phyloP scores from a whole-genome alignment of 2,888 invertebrate species.

The Torymus texanus region DNA sequence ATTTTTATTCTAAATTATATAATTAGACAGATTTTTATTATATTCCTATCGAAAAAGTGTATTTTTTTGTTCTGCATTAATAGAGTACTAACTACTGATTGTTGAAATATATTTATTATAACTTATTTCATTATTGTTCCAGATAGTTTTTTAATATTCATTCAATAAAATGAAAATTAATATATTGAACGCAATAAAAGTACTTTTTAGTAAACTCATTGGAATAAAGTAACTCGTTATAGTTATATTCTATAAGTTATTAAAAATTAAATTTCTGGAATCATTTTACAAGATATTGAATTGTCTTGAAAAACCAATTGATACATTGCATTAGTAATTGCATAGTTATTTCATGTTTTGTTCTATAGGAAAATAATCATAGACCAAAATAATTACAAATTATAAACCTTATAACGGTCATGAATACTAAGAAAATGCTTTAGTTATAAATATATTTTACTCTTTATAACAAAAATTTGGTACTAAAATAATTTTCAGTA shows the following conservation, averaged over 20 bases:
- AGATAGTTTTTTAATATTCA: slow-evolving; percentile 16
- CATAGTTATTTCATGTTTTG: too few species aligned
- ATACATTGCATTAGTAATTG: too few species aligned
- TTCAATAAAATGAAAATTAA: slow-evolving; percentile 24
- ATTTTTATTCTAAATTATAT: slow-evolving; percentile 41
- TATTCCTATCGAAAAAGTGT: slow-evolving; percentile 26
- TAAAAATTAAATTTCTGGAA: too few species aligned
- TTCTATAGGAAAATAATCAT: too few species aligned
- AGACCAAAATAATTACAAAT: too few species aligned
- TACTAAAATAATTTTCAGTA: slow-evolving; percentile 7
- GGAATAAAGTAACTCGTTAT: neutral
- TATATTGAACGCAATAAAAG: slow-evolving; percentile 7
- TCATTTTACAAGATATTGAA: too few species aligned
- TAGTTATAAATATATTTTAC: slow-evolving; percentile 5
- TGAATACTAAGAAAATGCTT: too few species aligned
- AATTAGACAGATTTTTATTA: slow-evolving; percentile 21
- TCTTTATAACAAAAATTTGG: neutral
- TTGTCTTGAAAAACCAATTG: too few species aligned
- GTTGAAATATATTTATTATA: slow-evolving; percentile 17
- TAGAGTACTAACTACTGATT: slow-evolving; percentile 9
- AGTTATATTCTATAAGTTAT: too few species aligned
- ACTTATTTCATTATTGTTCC: slow-evolving; percentile 22
- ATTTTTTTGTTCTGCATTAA: neutral
- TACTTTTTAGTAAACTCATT: slow-evolving; percentile 10
- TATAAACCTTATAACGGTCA: too few species aligned